Evolutionary conservation across 2,888 invertebrate genomes (phyloP).

Genomic region (Arenicola marina): DNA sequence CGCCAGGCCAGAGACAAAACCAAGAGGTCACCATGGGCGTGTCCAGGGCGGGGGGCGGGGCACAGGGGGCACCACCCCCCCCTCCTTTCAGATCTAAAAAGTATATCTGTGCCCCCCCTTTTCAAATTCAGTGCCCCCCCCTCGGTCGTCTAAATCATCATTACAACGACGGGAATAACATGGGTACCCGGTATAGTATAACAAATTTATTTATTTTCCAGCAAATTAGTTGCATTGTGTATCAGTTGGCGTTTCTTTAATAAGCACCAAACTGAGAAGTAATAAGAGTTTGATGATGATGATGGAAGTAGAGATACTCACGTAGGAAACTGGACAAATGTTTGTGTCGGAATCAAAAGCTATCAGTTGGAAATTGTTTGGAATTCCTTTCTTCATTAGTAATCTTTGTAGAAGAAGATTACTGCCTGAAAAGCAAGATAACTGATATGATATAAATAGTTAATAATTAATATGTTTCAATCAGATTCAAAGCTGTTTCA

Average conservation of each 20-base stretch:
- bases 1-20: no score
- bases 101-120: no score
- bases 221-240: background rate
- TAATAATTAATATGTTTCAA: no score
- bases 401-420: conserved; percentile 59
- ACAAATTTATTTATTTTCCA: background rate
- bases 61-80: no score
- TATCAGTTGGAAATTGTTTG: conserved; percentile 50
- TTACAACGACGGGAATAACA: no score
- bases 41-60: no score
- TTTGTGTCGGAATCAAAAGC: conserved; percentile 60
- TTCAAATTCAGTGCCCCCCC: no score
- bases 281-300: background rate
- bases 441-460: background rate
- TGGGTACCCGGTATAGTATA: background rate
- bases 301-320: conserved; percentile 40
- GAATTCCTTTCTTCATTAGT: conserved; percentile 50
- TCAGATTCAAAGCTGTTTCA: no score
- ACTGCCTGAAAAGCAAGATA: conserved; percentile 44
- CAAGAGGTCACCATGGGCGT: no score
- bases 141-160: no score
- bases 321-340: conserved; percentile 55
- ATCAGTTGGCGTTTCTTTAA: background rate
- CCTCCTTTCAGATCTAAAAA: no score
- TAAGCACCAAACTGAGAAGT: no score